Percentiles rank a stretch among this genome's conserved stretches.
Evolutionary conservation across 2,797 vertebrate genomes (phyloP).

Genomic region (Lates japonicus): DNA sequence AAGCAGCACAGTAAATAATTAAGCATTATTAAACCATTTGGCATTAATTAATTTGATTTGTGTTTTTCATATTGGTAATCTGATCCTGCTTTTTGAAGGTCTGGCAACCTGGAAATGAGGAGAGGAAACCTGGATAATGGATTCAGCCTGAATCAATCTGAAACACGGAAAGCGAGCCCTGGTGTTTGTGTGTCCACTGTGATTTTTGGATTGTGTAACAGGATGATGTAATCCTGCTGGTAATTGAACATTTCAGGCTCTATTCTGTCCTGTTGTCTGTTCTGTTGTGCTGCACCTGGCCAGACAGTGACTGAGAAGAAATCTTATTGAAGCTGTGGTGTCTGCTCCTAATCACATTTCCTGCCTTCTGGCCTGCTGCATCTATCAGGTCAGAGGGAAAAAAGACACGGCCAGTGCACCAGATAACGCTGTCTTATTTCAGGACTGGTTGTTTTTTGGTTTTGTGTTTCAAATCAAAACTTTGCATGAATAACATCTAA

Average conservation of each 20-base stretch:
- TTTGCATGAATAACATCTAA: background rate
- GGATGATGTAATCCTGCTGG: slow-evolving; percentile 52
- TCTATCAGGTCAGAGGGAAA: slow-evolving; percentile 53
- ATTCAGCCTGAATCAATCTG: slow-evolving; percentile 45
- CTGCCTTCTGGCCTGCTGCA: slow-evolving; percentile 63
- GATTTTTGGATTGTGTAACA: slow-evolving; percentile 42
- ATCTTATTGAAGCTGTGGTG: slow-evolving; percentile 68
- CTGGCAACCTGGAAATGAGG: slow-evolving; percentile 65
- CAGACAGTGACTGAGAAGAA: slow-evolving; percentile 59
- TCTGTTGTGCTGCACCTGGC: slow-evolving; percentile 58
- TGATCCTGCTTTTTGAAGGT: slow-evolving; percentile 41
- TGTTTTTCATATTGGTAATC: slow-evolving; percentile 45
- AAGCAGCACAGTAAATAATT: slow-evolving; percentile 29
- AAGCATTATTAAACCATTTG: slow-evolving; percentile 31
- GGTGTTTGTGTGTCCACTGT: slow-evolving; percentile 40
- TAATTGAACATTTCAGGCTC: slow-evolving; percentile 63
- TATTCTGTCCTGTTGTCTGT: slow-evolving; percentile 45
- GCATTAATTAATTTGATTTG: slow-evolving; percentile 27
- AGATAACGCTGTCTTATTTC: background rate
- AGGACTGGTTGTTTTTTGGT: background rate
- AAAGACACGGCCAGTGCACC: slow-evolving; percentile 23
- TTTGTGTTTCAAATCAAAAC: slow-evolving; percentile 8
- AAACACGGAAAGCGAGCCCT: slow-evolving; percentile 26
- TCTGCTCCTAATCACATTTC: slow-evolving; percentile 78
- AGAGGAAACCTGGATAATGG: slow-evolving; percentile 68